These are phyloP conservation scores for Ethmia dodecea DNA, from an alignment of 2,888 invertebrate genomes.

Conservation along the genomic window DNA sequence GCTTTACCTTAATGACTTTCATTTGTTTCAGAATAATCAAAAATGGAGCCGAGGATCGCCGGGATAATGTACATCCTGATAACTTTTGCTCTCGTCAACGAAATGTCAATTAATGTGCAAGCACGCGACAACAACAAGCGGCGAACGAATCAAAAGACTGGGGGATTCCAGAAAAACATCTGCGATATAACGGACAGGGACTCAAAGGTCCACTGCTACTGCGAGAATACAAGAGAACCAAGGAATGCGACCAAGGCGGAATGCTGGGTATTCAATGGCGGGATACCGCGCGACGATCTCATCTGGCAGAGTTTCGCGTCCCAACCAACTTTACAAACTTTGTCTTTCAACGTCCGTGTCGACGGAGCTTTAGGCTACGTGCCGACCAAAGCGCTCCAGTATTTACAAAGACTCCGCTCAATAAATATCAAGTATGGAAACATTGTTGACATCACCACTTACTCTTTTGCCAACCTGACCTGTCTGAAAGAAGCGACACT, in stretches of 20 bases:
- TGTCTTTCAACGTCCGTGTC: constrained; percentile 84
- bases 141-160: constrained; percentile 63
- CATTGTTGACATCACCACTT: constrained; percentile 82
- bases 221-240: constrained; percentile 74
- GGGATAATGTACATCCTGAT: constrained; percentile 61
- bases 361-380: constrained; percentile 83
- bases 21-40: constrained; percentile 64
- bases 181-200: constrained; percentile 76
- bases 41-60: constrained; percentile 60
- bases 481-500: constrained; percentile 82
- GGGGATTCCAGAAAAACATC: constrained; percentile 73
- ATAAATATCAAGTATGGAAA: constrained; percentile 85
- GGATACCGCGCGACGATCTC: constrained; percentile 81
- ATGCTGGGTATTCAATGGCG: constrained; percentile 86
- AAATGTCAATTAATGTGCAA: constrained; percentile 67
- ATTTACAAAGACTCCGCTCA: constrained; percentile 80
- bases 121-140: constrained; percentile 64
- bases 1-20: constrained; percentile 30
- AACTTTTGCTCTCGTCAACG: constrained; percentile 62
- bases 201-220: constrained; percentile 82
- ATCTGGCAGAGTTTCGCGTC: constrained; percentile 87
- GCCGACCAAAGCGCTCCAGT: constrained; percentile 83
- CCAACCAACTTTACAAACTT: constrained; percentile 82
- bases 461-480: constrained; percentile 85
- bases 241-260: constrained; percentile 83